Conservation (phyloP, 2,888 invertebrate genomes). For the Gasteruption jaculator region DNA sequence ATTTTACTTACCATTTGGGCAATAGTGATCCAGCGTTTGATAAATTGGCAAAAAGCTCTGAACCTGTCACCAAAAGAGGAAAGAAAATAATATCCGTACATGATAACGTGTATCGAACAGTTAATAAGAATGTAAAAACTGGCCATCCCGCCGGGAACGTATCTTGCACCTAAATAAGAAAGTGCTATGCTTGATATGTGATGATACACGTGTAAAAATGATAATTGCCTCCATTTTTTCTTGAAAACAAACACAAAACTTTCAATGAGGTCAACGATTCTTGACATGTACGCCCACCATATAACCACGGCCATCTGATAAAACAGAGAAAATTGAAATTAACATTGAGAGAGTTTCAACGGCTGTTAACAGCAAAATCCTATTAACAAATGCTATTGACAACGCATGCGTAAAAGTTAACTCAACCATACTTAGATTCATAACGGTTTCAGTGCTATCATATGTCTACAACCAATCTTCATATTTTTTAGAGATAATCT, state of each 20-base stretch:
- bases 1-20: conserved; percentile 68
- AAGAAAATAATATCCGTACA: conserved; percentile 69
- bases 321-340: neutral
- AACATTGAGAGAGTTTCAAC: neutral
- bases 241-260: conserved; percentile 67
- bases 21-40: conserved; percentile 57
- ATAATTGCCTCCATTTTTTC: conserved; percentile 66
- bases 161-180: conserved; percentile 58
- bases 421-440: too few species aligned
- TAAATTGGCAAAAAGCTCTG: too few species aligned
- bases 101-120: conserved; percentile 63
- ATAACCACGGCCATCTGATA: conserved; percentile 42
- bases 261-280: conserved; percentile 63
- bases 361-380: too few species aligned
- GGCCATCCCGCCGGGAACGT: conserved; percentile 60
- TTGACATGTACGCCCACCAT: conserved; percentile 61
- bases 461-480: too few species aligned
- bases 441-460: too few species aligned
- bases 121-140: conserved; percentile 62
- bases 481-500: too few species aligned
- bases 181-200: conserved; percentile 61
- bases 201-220: conserved; percentile 69
- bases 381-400: too few species aligned
- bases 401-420: too few species aligned
- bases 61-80: conserved; percentile 61